These are phyloP conservation scores for Molossus molossus DNA, from an alignment of 2,797 vertebrate species.

Conservation along the genomic window DNA sequence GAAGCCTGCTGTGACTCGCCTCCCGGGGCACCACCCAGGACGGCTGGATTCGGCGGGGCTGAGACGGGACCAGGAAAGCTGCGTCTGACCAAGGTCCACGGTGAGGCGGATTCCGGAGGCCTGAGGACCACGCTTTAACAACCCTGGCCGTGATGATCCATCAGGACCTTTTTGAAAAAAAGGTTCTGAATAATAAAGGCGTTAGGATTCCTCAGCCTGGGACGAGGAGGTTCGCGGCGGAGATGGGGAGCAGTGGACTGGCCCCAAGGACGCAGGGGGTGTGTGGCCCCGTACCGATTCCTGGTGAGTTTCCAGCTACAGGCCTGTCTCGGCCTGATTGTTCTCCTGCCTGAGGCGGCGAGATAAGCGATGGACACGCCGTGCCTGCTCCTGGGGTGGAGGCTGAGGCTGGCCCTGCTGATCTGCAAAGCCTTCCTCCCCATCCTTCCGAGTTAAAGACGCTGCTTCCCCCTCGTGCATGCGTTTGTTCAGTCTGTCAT, in stretches of 20 bases:
- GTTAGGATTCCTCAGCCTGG: background rate
- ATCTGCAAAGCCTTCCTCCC: accelerated
- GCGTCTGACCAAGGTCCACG: background rate
- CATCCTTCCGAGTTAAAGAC: background rate
- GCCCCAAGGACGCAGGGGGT: background rate
- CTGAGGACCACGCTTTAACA: background rate
- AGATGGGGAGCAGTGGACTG: background rate
- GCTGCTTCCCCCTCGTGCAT: background rate
- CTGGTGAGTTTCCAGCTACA: background rate
- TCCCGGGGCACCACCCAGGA: background rate
- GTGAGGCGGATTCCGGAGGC: background rate
- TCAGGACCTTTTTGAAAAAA: background rate
- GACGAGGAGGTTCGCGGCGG: too few relatives aligned
- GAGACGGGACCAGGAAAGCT: background rate
- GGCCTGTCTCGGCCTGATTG: too few relatives aligned
- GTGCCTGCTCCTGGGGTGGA: accelerated
- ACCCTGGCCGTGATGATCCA: too few relatives aligned
- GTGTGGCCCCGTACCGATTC: too few relatives aligned
- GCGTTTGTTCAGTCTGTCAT: background rate
- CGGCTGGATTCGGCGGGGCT: background rate
- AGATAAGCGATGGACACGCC: accelerated
- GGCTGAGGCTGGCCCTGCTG: background rate
- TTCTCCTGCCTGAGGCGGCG: background rate
- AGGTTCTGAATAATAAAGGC: background rate
- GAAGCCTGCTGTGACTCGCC: background rate